Percentiles rank a stretch among this genome's conserved stretches.
These are phyloP conservation scores for Dendroctonus ponderosae DNA, from an alignment of 1,140 invertebrate genomes.

Conservation along the genomic window DNA sequence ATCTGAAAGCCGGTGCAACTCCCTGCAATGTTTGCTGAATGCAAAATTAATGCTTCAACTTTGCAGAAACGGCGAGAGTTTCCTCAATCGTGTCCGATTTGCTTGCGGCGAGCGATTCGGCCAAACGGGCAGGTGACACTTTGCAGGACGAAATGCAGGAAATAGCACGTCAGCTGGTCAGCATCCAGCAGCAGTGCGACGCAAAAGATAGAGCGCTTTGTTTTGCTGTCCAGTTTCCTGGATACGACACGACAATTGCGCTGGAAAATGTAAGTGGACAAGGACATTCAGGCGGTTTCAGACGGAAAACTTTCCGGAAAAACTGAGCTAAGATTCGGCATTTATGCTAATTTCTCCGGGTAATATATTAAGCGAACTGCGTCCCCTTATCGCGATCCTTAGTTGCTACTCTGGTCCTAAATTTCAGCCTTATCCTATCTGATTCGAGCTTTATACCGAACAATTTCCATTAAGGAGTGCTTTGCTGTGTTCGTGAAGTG, in stretches of 20 bases:
- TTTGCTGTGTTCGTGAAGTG: neutral
- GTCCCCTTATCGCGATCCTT: conserved; percentile 36
- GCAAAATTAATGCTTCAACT: neutral
- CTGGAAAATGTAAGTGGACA: conserved; percentile 41
- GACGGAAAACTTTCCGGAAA: neutral
- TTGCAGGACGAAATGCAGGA: conserved; percentile 49
- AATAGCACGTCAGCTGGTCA: conserved; percentile 59
- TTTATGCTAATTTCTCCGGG: conserved; percentile 30
- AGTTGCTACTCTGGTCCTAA: conserved; percentile 33
- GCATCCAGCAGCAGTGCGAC: conserved; percentile 58
- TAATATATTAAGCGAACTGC: conserved; percentile 36
- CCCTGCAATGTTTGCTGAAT: conserved; percentile 1
- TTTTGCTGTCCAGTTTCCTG: conserved; percentile 63
- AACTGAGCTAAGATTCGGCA: neutral
- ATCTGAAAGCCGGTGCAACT: conserved; percentile 53
- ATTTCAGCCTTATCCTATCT: conserved; percentile 35
- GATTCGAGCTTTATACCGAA: conserved; percentile 14
- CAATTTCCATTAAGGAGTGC: conserved; percentile 21
- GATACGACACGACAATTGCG: conserved; percentile 49
- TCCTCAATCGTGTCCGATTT: conserved; percentile 52
- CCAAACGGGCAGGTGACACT: conserved; percentile 27
- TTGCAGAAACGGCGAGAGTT: conserved; percentile 31
- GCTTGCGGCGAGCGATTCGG: conserved; percentile 48
- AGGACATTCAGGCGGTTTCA: neutral
- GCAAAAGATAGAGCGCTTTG: conserved; percentile 62